Evolutionary conservation across 2,797 vertebrate species (phyloP), one percentile per base, ranked within the genome.

Genomic region (Acrocephalus scirpaceus): DNA sequence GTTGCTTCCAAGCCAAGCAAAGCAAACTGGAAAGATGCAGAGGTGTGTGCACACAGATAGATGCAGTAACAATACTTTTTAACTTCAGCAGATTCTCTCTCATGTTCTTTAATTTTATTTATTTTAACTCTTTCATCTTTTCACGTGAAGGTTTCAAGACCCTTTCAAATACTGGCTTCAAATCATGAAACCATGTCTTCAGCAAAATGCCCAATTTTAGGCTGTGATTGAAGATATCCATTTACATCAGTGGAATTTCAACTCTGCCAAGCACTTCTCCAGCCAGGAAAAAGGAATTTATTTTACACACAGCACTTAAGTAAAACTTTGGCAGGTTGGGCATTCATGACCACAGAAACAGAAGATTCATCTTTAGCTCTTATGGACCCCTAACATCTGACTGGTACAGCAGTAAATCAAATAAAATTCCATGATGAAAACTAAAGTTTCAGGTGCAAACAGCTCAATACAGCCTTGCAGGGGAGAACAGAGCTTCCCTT

Each of bases 11-110:
- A 58, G 50, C 29, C 42, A 65, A 56, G 54, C 32, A 16, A 29
- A 9, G 13, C 58, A 64, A 54, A 62, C 10, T 14, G 44, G 14
- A 26, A 36, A 65, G 60, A 74, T 3, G 11, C 40, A 9, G 8
- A 36, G 11, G 9, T 3, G 14, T 53, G 11, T 5, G 38, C 5
- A 36, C 5, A 11, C 2, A 38, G 7, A 11, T 1, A 73, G 58
- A 61, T 17, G 32, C 3, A 30, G 29, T 6, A 51, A 70, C 16
- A 38, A 11, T 1, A 51, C 20, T 11, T 18, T 16, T 10, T 29
- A 16, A 61, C 57, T 74, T 30, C 72, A 61, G 30, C 11, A 40
- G 36, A 40, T 45, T 44, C 32, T 20, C 2, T 19, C 30, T 69
- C 56, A 13, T 12, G 32, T 5, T 14, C 40, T 65, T 51, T 38